phyloP scores from a whole-genome alignment of 30 jellyfish, hydroid and myxozoan species.

The Mastigias papua region DNA sequence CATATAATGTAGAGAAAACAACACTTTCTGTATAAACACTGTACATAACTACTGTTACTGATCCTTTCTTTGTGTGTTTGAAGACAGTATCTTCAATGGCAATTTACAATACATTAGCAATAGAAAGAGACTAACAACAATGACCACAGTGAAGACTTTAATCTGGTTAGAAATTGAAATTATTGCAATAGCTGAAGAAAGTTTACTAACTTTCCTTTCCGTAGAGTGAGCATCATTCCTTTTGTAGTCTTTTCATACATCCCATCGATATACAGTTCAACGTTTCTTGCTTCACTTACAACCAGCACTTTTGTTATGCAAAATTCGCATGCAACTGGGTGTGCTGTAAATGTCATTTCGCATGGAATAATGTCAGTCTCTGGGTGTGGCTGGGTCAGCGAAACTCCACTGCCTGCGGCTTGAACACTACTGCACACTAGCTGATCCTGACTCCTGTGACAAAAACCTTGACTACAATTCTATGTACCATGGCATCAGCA shows the following conservation, averaged over 20 bases:
- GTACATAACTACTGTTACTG: too few species aligned
- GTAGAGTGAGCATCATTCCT: constrained; percentile 85
- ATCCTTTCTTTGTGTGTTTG: too few species aligned
- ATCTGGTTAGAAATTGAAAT: too few species aligned
- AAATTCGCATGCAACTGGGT: constrained; percentile 71
- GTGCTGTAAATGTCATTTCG: constrained; percentile 89
- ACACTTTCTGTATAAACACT: too few species aligned
- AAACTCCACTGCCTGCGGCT: constrained; percentile 72
- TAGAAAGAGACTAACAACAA: too few species aligned
- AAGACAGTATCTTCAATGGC: too few species aligned
- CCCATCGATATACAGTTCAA: constrained; percentile 88
- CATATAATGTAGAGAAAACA: too few species aligned
- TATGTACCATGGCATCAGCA: not conserved
- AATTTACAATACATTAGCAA: too few species aligned
- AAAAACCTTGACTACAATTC: not conserved
- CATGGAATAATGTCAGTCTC: constrained; percentile 83
- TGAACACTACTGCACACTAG: constrained; percentile 72
- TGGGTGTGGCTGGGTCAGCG: constrained; percentile 78
- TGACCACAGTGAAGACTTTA: too few species aligned
- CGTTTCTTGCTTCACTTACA: constrained; percentile 94
- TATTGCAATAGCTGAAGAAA: too few species aligned
- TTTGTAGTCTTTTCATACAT: constrained; percentile 92
- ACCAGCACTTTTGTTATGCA: constrained; percentile 70
- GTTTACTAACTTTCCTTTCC: constrained; percentile 87
- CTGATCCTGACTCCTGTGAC: constrained; percentile 70